Evolutionary conservation across 2,113 vertebrate species (phyloP).

Genomic region (Perca flavescens): DNA sequence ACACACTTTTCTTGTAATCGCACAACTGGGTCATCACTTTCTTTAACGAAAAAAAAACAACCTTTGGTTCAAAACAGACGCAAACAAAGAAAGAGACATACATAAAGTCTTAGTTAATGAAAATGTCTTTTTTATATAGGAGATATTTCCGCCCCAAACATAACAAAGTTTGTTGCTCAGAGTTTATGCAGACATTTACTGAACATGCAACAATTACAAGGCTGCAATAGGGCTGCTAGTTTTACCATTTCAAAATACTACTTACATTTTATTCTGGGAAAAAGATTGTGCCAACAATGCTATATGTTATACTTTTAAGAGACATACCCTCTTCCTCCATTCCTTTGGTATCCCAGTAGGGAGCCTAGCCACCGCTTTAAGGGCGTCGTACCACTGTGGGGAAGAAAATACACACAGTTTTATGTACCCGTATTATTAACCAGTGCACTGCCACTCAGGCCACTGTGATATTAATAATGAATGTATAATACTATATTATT

Average conservation of each 20-base stretch:
- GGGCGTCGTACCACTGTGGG: conserved; percentile 96
- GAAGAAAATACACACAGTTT: not conserved
- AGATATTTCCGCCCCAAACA: not conserved
- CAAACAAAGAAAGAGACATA: not conserved
- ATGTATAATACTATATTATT: not conserved
- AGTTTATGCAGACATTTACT: not conserved
- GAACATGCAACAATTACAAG: conserved; percentile 8
- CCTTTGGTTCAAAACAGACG: not conserved
- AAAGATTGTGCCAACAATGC: not conserved
- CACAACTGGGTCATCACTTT: not conserved
- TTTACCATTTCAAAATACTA: not conserved
- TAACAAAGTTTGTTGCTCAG: no score
- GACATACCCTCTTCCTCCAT: conserved; percentile 93
- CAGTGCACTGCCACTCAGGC: not conserved
- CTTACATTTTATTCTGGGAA: not conserved
- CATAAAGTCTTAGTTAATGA: not conserved
- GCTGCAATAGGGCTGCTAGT: no score
- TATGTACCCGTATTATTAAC: not conserved
- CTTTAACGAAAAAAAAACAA: not conserved
- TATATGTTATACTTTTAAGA: not conserved
- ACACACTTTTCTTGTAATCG: not conserved
- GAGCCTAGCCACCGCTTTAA: conserved; percentile 95
- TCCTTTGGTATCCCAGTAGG: conserved; percentile 97
- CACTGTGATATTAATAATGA: not conserved
- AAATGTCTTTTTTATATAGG: not conserved